Evolutionary conservation across 2,888 invertebrate species (phyloP).

Genomic region (Eupithecia pulchellata): DNA sequence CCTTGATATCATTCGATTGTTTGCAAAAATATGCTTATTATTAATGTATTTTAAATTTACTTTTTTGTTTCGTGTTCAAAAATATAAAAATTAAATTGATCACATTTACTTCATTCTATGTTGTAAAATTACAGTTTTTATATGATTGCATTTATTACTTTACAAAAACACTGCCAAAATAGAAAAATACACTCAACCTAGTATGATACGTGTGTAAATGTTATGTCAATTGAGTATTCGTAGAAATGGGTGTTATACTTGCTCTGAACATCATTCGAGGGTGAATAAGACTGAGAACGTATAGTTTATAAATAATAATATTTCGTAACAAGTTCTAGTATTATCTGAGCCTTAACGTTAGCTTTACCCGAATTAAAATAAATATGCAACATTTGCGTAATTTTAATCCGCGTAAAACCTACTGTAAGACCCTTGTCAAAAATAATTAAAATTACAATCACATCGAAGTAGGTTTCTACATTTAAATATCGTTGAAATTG

Average conservation of each 20-base stretch:
- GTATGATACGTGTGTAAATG: conserved; percentile 36
- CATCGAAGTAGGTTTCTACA: conserved; percentile 34
- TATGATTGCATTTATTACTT: conserved; percentile 15
- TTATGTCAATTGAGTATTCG: conserved; percentile 62
- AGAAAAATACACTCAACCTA: conserved; percentile 27
- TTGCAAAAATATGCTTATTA: background rate
- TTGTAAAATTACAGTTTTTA: conserved; percentile 2
- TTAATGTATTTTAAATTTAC: background rate
- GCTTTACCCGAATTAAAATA: background rate
- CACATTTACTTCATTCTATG: conserved; percentile 3
- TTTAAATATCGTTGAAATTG: conserved; percentile 10
- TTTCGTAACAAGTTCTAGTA: conserved; percentile 2
- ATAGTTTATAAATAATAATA: conserved; percentile 49
- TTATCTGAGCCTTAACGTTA: background rate
- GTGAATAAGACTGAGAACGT: conserved; percentile 72
- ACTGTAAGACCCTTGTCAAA: background rate
- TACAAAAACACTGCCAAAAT: conserved; percentile 40
- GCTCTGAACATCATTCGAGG: conserved; percentile 59
- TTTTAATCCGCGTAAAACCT: background rate
- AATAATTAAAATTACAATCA: conserved; percentile 16
- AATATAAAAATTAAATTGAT: background rate
- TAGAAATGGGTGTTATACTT: conserved; percentile 48
- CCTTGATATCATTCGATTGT: background rate
- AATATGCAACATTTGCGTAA: background rate
- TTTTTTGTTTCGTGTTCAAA: background rate